Conservation (phyloP, 1,140 invertebrate species). For the Chlorops oryzae region DNA sequence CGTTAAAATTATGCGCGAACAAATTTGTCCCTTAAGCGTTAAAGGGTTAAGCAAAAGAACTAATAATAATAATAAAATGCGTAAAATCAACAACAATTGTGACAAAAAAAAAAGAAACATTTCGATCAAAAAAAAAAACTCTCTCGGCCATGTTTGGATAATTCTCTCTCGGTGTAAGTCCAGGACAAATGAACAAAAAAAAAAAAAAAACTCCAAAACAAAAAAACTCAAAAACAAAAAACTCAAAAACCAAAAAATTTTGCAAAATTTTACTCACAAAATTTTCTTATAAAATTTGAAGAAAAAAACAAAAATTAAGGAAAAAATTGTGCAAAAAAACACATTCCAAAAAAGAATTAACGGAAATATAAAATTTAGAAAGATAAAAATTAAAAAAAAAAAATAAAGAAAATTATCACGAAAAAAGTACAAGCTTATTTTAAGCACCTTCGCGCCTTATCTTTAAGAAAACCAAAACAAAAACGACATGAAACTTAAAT, state of each 20-base stretch:
- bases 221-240: conserved; percentile 27
- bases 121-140: conserved; percentile 28
- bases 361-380: conserved; percentile 11
- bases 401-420: conserved; percentile 54
- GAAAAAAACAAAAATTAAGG: conserved; percentile 10
- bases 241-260: conserved; percentile 14
- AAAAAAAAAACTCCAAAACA: conserved; percentile 16
- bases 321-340: too few species aligned
- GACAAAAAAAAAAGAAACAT: conserved; percentile 21
- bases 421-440: conserved; percentile 68
- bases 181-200: conserved; percentile 31
- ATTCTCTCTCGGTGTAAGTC: conserved; percentile 48
- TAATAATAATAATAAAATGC: conserved; percentile 22
- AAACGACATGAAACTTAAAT: conserved; percentile 40
- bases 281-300: too few species aligned
- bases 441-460: conserved; percentile 68
- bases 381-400: conserved; percentile 26
- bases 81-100: conserved; percentile 25
- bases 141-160: conserved; percentile 48
- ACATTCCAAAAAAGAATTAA: conserved; percentile 26
- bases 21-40: too few species aligned
- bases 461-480: conserved; percentile 57
- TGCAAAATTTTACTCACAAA: too few species aligned
- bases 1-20: too few species aligned
- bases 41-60: conserved; percentile 21